A percentile compares a stretch with the other conserved stretches of the same genome.
phyloP scores from a whole-genome alignment of 2,113 vertebrate genomes.

The Noctilio leporinus region DNA sequence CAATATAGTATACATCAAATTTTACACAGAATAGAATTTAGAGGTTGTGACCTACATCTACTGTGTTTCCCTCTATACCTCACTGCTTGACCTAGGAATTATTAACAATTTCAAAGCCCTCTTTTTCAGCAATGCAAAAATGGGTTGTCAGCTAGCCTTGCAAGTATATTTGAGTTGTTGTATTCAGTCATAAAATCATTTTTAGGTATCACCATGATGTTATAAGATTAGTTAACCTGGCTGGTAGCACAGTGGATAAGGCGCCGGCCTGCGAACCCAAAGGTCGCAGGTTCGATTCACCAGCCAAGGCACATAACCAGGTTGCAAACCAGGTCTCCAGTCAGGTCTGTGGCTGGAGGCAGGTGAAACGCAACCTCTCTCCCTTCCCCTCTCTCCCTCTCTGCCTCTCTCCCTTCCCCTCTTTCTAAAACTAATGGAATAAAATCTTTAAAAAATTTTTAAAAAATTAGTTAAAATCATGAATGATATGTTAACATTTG shows the following conservation, averaged over 20 bases:
- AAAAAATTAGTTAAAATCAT: not conserved
- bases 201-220: not conserved
- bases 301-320: too few species aligned
- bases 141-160: not conserved
- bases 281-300: too few species aligned
- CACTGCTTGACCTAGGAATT: not conserved
- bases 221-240: not conserved
- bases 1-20: not conserved
- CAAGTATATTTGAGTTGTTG: not conserved
- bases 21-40: not conserved
- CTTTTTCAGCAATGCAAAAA: not conserved
- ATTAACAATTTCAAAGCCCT: not conserved
- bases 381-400: too few species aligned
- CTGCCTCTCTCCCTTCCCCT: too few species aligned
- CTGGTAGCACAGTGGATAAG: too few species aligned
- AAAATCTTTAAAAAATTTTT: too few species aligned
- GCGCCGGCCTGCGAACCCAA: too few species aligned
- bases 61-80: not conserved
- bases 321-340: too few species aligned
- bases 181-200: slow-evolving; percentile 13
- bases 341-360: too few species aligned
- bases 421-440: too few species aligned
- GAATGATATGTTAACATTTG: not conserved
- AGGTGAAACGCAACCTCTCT: too few species aligned
- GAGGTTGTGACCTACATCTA: not conserved